Evolutionary conservation across 2,888 invertebrate species (phyloP).

Genomic region (Drosophila falleni): DNA sequence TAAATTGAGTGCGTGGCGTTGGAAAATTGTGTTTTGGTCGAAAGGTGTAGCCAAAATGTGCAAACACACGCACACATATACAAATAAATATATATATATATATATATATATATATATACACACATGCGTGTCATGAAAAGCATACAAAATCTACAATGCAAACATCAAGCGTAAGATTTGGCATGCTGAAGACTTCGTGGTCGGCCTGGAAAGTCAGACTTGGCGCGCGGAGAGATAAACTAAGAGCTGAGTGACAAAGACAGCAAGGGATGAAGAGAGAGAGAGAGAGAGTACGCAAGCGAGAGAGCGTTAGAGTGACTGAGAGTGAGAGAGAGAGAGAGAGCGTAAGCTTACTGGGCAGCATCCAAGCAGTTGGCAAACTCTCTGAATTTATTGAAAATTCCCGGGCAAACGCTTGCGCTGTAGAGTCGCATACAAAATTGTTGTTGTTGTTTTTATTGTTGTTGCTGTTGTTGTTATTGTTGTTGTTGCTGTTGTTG

Average conservation of each 20-base stretch:
- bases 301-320: neutral
- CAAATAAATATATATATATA: constrained; percentile 24
- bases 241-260: neutral
- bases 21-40: constrained; percentile 66
- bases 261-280: constrained; percentile 5
- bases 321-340: constrained; percentile 3
- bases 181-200: constrained; percentile 2
- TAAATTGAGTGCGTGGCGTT: constrained; percentile 78
- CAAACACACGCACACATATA: constrained; percentile 33
- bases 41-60: constrained; percentile 68
- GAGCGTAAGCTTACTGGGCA: constrained; percentile 30
- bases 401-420: constrained; percentile 86
- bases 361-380: constrained; percentile 40
- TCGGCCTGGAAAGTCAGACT: constrained; percentile 16
- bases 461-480: constrained; percentile 9
- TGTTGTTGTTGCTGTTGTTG: constrained; percentile 36
- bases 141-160: constrained; percentile 70
- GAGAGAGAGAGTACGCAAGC: neutral
- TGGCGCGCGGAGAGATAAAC: constrained; percentile 9
- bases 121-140: constrained; percentile 3
- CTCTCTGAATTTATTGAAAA: constrained; percentile 64
- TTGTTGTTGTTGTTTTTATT: constrained; percentile 40
- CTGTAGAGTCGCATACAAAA: constrained; percentile 64
- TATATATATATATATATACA: constrained; percentile 21
- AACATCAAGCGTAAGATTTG: constrained; percentile 52